Percentiles rank a stretch among this genome's conserved stretches.
Evolutionary conservation across 2,888 invertebrate species (phyloP).

Genomic region (Harpalus rufipes): DNA sequence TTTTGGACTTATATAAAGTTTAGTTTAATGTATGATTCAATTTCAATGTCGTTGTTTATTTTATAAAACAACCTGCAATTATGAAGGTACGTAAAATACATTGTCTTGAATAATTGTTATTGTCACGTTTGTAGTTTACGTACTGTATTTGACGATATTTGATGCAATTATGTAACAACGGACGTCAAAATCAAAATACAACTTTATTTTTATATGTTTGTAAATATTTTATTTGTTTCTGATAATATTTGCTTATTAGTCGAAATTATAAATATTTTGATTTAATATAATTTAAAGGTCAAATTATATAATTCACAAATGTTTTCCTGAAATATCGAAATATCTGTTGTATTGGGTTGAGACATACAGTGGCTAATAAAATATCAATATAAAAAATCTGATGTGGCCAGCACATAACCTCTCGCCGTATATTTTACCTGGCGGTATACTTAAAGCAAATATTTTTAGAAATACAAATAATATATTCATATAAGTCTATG

Average conservation of each 20-base stretch:
- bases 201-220: neutral
- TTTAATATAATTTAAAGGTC: neutral
- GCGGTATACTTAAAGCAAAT: too few species aligned
- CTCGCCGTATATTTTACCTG: too few species aligned
- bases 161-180: neutral
- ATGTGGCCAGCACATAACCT: too few species aligned
- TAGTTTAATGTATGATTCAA: neutral
- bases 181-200: constrained; percentile 6
- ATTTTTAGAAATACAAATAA: too few species aligned
- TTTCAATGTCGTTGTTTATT: too few species aligned
- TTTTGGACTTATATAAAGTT: neutral
- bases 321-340: too few species aligned
- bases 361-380: too few species aligned
- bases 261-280: neutral
- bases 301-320: too few species aligned
- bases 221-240: neutral
- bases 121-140: neutral
- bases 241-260: neutral
- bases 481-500: too few species aligned
- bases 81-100: neutral
- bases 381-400: too few species aligned
- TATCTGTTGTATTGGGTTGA: too few species aligned
- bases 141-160: neutral
- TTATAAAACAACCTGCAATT: neutral
- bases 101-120: neutral